A percentile compares a stretch with the other conserved stretches of the same genome.
These are phyloP conservation scores for Oxycera nigricornis DNA, from an alignment of 2,888 invertebrate species.

Conservation along the genomic window DNA sequence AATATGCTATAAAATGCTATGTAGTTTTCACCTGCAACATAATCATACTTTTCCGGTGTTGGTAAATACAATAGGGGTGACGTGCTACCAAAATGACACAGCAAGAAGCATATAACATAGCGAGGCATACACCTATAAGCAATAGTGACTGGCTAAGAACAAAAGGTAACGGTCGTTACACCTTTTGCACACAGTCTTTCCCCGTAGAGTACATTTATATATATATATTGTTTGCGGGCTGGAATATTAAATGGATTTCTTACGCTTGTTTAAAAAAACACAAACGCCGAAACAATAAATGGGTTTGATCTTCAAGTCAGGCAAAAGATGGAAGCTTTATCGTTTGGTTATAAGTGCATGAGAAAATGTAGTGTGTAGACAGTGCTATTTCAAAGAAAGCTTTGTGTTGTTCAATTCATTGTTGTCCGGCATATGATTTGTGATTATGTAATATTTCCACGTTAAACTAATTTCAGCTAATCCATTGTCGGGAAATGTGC, in stretches of 20 bases:
- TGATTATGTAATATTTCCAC: neutral
- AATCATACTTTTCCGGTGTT: slow-evolving; percentile 3
- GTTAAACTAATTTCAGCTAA: neutral
- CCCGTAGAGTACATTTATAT: no score
- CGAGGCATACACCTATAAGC: neutral
- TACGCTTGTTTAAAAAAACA: no score
- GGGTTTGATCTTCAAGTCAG: no score
- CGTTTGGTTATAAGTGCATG: neutral
- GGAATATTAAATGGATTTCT: no score
- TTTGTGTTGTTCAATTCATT: neutral
- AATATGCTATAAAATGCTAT: neutral
- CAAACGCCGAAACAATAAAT: no score
- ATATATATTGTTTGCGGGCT: neutral
- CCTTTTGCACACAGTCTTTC: slow-evolving; percentile 6
- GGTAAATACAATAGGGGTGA: neutral
- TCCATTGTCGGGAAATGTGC: neutral
- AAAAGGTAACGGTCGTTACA: slow-evolving; percentile 25
- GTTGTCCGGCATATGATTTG: neutral
- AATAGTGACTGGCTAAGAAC: neutral
- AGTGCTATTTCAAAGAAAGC: neutral
- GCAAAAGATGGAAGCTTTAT: no score
- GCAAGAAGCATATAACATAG: neutral
- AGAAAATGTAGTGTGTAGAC: neutral
- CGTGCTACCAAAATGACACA: neutral
- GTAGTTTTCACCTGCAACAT: slow-evolving; percentile 18